These are phyloP conservation scores for Montipora capricornis DNA, from an alignment of 64 coral and sea anemone species.

Conservation along the genomic window DNA sequence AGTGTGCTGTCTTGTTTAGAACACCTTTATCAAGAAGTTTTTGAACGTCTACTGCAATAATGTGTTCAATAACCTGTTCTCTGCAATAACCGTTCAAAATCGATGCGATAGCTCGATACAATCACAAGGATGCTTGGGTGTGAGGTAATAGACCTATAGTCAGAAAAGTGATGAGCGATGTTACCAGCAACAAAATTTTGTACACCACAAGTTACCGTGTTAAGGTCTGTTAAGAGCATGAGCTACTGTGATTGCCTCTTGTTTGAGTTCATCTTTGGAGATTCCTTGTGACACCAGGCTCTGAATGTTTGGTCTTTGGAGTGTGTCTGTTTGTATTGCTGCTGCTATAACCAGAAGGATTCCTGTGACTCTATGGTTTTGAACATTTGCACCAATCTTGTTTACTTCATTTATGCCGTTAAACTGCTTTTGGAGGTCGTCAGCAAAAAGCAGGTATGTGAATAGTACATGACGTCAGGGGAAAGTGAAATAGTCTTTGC, in stretches of 20 bases:
- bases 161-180: not conserved
- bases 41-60: not conserved
- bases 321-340: conserved; percentile 9
- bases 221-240: not conserved
- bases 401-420: conserved; percentile 24
- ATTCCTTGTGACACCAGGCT: conserved; percentile 28
- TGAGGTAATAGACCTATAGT: conserved; percentile 23
- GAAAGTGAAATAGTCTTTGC: conserved; percentile 18
- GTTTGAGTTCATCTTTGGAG: not conserved
- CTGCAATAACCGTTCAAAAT: conserved; percentile 21
- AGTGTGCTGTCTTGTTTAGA: not conserved
- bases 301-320: not conserved
- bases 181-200: conserved; percentile 46
- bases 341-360: not conserved
- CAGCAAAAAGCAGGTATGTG: conserved; percentile 29
- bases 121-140: conserved; percentile 38
- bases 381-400: conserved; percentile 47
- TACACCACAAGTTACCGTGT: conserved; percentile 5
- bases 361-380: not conserved
- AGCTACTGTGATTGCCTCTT: conserved; percentile 9
- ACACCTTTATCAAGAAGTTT: conserved; percentile 7
- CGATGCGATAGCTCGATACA: conserved; percentile 7
- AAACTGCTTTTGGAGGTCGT: not conserved
- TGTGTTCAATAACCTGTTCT: no score
- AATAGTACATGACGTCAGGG: conserved; percentile 43